A percentile compares a stretch with the other conserved stretches of the same genome.
Conservation (phyloP, 2,797 vertebrate genomes). For the Amblyopsis hoosieri region DNA sequence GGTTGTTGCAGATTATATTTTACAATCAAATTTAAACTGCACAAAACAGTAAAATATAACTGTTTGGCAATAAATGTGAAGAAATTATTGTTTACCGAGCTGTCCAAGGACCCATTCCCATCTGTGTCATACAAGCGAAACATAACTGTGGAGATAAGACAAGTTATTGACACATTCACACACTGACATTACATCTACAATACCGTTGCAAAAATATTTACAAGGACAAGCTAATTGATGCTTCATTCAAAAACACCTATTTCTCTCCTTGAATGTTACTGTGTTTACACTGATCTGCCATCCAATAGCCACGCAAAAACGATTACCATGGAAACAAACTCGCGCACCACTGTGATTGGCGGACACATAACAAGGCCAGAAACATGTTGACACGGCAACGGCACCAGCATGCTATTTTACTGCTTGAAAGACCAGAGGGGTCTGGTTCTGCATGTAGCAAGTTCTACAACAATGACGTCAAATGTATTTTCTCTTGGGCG, state of each 20-base stretch:
- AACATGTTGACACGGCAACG: constrained; percentile 1
- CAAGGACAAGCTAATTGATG: constrained; percentile 1
- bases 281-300: constrained; percentile 20
- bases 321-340: constrained; percentile 66
- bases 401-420: background rate
- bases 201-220: background rate
- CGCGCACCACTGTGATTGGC: constrained; percentile 32
- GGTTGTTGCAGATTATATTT: no score
- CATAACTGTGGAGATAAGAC: constrained; percentile 84
- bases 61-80: background rate
- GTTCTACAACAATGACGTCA: constrained; percentile 31
- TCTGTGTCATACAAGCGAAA: constrained; percentile 95
- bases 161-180: constrained; percentile 22
- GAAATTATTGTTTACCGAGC: constrained; percentile 81
- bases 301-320: constrained; percentile 24
- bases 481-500: constrained; percentile 27
- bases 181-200: constrained; percentile 4
- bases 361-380: background rate
- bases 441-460: no score
- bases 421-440: no score
- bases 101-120: constrained; percentile 91
- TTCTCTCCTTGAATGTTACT: constrained; percentile 1
- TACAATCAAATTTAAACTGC: no score
- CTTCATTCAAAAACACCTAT: background rate
- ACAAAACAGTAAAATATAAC: background rate